Conservation (phyloP, 2,113 vertebrate species). For the Tragelaphus imberbis region DNA sequence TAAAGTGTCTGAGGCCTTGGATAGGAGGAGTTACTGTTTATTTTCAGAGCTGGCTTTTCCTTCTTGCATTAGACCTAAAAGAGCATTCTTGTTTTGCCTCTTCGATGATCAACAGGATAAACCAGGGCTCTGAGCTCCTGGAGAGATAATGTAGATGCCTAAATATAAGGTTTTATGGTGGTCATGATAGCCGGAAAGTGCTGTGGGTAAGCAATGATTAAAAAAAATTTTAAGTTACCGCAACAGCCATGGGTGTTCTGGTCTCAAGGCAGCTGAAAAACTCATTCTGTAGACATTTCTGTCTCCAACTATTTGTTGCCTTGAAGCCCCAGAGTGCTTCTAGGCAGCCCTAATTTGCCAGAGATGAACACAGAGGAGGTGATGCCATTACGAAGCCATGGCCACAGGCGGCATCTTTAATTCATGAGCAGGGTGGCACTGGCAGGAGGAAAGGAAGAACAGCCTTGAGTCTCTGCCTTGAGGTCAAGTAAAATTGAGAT, state of each 20-base stretch:
- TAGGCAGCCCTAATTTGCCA: constrained; percentile 30
- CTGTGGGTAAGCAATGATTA: neutral
- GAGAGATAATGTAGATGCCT: neutral
- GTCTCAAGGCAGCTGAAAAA: neutral
- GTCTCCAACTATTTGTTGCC: constrained; percentile 34
- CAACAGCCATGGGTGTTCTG: neutral
- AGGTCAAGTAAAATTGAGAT: neutral
- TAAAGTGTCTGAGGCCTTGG: neutral
- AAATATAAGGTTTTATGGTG: neutral
- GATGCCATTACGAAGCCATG: neutral
- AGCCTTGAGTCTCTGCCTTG: neutral
- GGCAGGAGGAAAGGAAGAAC: neutral
- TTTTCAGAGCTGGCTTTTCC: neutral
- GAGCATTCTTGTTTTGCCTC: neutral
- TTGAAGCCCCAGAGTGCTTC: neutral
- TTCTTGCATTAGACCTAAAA: neutral
- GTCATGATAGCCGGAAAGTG: neutral
- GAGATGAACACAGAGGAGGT: constrained; percentile 1
- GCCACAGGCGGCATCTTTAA: constrained; percentile 40
- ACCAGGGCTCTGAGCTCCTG: neutral
- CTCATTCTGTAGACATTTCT: neutral
- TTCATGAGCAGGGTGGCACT: neutral
- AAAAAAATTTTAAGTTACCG: neutral
- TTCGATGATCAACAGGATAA: neutral
- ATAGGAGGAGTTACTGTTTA: neutral